Evolutionary conservation across 2,888 invertebrate species (phyloP), one percentile per base, ranked within the genome.

Genomic region (Electrophaes corylata): DNA sequence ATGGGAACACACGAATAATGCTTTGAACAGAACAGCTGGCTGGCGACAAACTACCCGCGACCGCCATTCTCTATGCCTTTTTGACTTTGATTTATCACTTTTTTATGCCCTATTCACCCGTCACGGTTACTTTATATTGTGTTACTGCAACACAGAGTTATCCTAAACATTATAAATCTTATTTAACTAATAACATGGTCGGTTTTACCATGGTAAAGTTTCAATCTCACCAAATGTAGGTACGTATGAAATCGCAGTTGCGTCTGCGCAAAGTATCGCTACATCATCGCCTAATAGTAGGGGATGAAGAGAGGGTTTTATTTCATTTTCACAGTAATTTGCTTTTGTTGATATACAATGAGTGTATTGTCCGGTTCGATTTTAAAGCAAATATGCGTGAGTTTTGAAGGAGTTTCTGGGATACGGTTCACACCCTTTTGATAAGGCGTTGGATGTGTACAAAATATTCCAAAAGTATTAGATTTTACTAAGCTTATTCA

Each of bases 41-140:
- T 91, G 91, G 89, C 81, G 87, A 88, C 89, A 84, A 81, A 83
- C 64, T 79, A 76, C 83, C 81, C 86, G 86, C 84, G 86, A 79
- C 84, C 85, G 79, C 80, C 81, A 88, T 92, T 92, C 88, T 88
- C 86, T 88, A 87, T 89, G 91, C 92, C 91, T 91, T 91, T 92
- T 92, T 91, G 92, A 92, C 92, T 92, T 92, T 92, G 92, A 92
- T 92, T 92, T 92, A 92, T 92, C 83, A 71, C 69, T 86, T 92
- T 92, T 92, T 92, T 92, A 91, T 91, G 78, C 86, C 77, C 87
- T 85, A 90, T 91, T 91, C 91, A 90, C 83, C 81, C 88, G 90
- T 87, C 91, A 90, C 79, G 86, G 84, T 78, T 81, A 78, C 84
- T 88, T 88, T 81, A 78, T 74, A 88, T 82, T 83, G 76, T 80